Percentiles rank a stretch among this genome's conserved stretches.
These are phyloP conservation scores for Aulostomus chinensis DNA, from an alignment of 2,797 vertebrate genomes.

Conservation along the genomic window DNA sequence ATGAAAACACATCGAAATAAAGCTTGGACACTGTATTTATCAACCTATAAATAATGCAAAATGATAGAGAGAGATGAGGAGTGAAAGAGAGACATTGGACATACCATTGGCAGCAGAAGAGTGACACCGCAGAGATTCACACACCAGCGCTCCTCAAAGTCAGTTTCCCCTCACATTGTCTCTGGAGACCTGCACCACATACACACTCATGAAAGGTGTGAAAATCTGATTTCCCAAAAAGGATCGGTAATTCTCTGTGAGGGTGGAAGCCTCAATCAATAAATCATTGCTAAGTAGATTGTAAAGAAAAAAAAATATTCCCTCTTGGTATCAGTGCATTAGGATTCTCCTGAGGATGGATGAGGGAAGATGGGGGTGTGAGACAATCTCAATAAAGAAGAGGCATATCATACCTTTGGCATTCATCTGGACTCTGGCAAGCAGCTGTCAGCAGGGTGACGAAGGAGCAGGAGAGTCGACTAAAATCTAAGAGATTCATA, in stretches of 20 bases:
- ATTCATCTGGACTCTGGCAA: conserved; percentile 84
- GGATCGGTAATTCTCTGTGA: conserved; percentile 98
- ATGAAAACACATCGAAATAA: conserved; percentile 55
- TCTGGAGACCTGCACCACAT: conserved; percentile 82
- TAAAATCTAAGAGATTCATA: conserved; percentile 30
- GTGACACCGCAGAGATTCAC: conserved; percentile 83
- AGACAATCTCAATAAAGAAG: conserved; percentile 94
- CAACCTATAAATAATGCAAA: conserved; percentile 66
- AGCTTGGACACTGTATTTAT: conserved; percentile 53
- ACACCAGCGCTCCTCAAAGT: conserved; percentile 90
- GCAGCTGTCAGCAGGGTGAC: conserved; percentile 57
- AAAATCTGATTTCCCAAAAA: conserved; percentile 99
- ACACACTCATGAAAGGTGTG: conserved; percentile 94
- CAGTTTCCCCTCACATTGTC: conserved; percentile 83
- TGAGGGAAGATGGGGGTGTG: conserved; percentile 62
- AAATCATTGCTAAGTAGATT: conserved; percentile 99
- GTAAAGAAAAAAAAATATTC: conserved; percentile 93
- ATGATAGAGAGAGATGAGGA: conserved; percentile 43
- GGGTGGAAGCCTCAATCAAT: conserved; percentile 92
- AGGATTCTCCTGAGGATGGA: conserved; percentile 86
- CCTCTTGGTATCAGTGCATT: conserved; percentile 93
- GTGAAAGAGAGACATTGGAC: conserved; percentile 36
- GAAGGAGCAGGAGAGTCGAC: conserved; percentile 16
- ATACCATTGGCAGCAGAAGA: conserved; percentile 84
- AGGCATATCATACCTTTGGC: conserved; percentile 84